Conservation (phyloP, 2,113 vertebrate genomes). For the Cheirogaleus medius region DNA sequence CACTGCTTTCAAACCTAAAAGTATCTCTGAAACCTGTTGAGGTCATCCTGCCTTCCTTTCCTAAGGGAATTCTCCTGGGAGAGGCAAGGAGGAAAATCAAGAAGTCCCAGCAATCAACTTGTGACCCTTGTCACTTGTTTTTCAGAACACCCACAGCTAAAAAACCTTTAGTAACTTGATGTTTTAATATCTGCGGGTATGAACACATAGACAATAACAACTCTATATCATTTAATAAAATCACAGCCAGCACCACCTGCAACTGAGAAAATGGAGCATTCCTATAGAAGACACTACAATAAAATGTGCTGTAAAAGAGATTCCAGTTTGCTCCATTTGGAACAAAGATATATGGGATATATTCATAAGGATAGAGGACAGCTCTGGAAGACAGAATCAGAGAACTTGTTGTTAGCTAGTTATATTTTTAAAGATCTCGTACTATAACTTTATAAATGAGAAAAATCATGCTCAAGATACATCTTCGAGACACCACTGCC, state of each 20-base stretch:
- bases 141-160: background rate
- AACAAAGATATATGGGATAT: background rate
- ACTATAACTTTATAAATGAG: conserved; percentile 35
- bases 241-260: background rate
- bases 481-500: background rate
- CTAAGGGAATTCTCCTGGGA: background rate
- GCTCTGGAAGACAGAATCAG: background rate
- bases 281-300: background rate
- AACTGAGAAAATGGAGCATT: background rate
- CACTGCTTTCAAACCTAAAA: background rate
- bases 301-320: background rate
- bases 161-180: background rate
- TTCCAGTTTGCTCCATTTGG: background rate
- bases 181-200: background rate
- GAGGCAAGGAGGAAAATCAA: background rate
- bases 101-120: background rate
- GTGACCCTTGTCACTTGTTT: background rate
- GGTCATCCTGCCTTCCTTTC: background rate
- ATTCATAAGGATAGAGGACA: background rate
- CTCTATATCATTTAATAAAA: background rate
- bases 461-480: background rate
- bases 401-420: background rate
- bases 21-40: background rate
- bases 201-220: background rate
- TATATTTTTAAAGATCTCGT: conserved; percentile 29